A percentile compares a stretch with the other conserved stretches of the same genome.
These are phyloP conservation scores for Stercorarius parasiticus DNA, from an alignment of 2,113 vertebrate genomes.

Conservation along the genomic window DNA sequence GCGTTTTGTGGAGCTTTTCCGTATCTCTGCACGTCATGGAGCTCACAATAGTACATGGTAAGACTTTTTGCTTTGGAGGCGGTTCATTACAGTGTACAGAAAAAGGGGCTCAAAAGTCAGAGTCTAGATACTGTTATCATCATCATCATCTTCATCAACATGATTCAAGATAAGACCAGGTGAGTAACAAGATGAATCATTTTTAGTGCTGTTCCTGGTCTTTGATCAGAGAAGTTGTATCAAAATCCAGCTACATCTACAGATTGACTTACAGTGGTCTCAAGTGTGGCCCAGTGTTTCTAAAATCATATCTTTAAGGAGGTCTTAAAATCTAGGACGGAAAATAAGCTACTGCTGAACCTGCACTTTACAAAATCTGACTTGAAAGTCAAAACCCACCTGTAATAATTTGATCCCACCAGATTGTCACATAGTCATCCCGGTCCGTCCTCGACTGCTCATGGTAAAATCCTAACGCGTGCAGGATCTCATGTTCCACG, in stretches of 20 bases:
- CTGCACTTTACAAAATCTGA: neutral
- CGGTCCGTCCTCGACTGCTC: slow-evolving; percentile 90
- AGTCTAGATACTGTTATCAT: neutral
- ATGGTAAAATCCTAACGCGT: slow-evolving; percentile 90
- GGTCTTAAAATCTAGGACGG: neutral
- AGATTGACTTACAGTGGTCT: neutral
- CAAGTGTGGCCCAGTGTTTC: neutral
- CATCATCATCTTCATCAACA: neutral
- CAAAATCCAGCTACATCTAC: neutral
- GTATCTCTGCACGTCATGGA: neutral
- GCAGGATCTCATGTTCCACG: slow-evolving; percentile 88
- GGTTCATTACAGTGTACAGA: neutral
- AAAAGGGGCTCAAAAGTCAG: neutral
- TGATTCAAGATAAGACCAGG: neutral
- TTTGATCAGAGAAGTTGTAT: neutral
- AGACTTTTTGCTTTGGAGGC: neutral
- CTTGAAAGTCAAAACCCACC: slow-evolving; percentile 69
- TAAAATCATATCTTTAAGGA: neutral
- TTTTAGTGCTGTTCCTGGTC: neutral
- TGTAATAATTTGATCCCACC: slow-evolving; percentile 82
- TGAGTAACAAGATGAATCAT: neutral
- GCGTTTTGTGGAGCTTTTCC: neutral
- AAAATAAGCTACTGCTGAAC: neutral
- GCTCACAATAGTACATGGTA: neutral
- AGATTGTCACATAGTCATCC: slow-evolving; percentile 90